Evolutionary conservation across 2,113 vertebrate species (phyloP).

Genomic region (Mandrillus leucophaeus): DNA sequence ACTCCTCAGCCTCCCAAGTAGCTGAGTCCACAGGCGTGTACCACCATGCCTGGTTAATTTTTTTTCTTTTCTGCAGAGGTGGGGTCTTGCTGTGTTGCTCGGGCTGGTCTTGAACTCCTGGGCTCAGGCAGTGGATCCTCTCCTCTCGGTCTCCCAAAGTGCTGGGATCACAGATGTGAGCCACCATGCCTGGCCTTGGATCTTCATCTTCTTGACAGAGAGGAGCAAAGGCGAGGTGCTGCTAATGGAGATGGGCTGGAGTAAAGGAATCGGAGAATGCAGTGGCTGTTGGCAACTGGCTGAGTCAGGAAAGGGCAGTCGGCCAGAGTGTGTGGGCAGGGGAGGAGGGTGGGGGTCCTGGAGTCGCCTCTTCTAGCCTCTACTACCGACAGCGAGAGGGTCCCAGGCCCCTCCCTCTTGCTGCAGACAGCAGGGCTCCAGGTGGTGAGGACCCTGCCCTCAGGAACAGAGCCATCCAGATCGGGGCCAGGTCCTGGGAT

Average conservation of each 20-base stretch:
- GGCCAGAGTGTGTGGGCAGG: fast-evolving
- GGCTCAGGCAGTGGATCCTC: not conserved
- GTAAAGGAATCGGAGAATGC: not conserved
- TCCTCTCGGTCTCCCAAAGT: not conserved
- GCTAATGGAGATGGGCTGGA: fast-evolving
- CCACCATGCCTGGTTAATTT: not conserved
- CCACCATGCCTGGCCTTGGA: not conserved
- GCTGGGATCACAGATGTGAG: not conserved
- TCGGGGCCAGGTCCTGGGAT: not conserved
- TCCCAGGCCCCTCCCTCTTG: fast-evolving
- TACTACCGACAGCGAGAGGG: fast-evolving
- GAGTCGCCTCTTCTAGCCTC: fast-evolving
- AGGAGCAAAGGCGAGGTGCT: not conserved
- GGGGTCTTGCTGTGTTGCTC: not conserved
- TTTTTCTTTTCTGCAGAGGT: not conserved
- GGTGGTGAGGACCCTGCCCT: not conserved
- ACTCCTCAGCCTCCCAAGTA: not conserved
- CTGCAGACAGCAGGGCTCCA: not conserved
- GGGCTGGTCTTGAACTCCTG: not conserved
- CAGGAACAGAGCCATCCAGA: not conserved
- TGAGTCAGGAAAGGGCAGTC: fast-evolving
- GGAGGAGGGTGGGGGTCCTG: too few species aligned
- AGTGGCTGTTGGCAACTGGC: not conserved
- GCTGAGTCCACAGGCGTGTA: not conserved
- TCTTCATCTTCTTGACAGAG: not conserved